Evolutionary conservation across 2,113 vertebrate species (phyloP).

Genomic region (Salvelinus alpinus): DNA sequence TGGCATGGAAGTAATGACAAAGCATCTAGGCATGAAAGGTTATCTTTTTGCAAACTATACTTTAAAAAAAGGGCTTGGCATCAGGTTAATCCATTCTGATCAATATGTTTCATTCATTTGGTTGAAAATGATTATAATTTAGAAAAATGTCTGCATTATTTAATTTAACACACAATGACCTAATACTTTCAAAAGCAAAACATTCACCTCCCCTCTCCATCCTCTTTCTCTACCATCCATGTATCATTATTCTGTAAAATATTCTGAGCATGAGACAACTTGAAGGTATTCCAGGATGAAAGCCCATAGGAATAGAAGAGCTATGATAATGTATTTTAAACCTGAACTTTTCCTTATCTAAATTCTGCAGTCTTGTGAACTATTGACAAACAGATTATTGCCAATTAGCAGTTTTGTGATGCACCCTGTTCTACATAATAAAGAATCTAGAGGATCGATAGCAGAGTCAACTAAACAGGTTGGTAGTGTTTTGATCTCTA

Average conservation of each 20-base stretch:
- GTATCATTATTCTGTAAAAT: conserved; percentile 54
- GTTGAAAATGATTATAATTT: not conserved
- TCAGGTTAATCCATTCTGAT: not conserved
- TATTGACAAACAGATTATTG: conserved; percentile 85
- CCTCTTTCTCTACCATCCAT: not conserved
- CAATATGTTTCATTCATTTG: no score
- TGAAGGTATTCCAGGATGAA: conserved; percentile 60
- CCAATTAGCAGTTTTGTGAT: conserved; percentile 83
- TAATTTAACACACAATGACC: not conserved
- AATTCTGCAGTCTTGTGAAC: conserved; percentile 78
- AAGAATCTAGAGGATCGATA: conserved; percentile 73
- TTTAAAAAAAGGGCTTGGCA: not conserved
- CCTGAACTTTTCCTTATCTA: conserved; percentile 78
- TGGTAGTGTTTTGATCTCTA: conserved; percentile 60
- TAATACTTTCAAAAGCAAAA: not conserved
- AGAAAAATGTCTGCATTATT: not conserved
- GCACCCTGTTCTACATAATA: conserved; percentile 79
- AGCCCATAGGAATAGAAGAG: conserved; percentile 53
- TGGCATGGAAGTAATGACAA: no score
- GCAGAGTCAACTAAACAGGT: conserved; percentile 72
- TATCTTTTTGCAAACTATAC: no score
- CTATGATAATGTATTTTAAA: conserved; percentile 76
- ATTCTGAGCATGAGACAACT: conserved; percentile 69
- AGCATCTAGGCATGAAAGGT: no score
- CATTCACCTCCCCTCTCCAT: not conserved